phyloP scores from a whole-genome alignment of 2,113 vertebrate species.

The Ancistrus triradiatus region DNA sequence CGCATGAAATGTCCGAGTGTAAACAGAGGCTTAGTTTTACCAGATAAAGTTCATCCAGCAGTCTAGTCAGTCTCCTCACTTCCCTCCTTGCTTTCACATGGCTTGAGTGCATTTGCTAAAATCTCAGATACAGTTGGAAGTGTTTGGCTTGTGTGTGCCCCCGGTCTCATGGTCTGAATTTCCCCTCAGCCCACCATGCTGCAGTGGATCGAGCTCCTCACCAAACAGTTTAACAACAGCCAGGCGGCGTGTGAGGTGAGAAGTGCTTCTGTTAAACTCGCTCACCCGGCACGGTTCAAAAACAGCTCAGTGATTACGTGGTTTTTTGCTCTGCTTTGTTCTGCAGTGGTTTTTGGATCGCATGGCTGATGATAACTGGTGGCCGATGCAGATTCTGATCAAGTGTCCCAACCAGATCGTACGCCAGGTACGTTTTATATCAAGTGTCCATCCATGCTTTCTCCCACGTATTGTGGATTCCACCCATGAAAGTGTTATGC shows the following conservation, averaged over 20 bases:
- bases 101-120: no score
- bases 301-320: background rate
- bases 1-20: no score
- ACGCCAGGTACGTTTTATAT: slow-evolving; percentile 86
- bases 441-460: no score
- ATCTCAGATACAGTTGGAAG: no score
- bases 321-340: slow-evolving; percentile 51
- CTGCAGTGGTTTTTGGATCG: slow-evolving; percentile 96
- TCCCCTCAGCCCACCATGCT: slow-evolving; percentile 90
- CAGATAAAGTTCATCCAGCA: no score
- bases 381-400: slow-evolving; percentile 99
- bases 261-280: slow-evolving; percentile 10
- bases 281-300: background rate
- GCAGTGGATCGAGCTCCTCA: slow-evolving; percentile 98
- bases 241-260: slow-evolving; percentile 95
- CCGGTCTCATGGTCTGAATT: background rate
- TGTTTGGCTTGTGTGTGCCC: background rate
- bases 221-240: slow-evolving; percentile 99
- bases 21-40: no score
- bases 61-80: no score
- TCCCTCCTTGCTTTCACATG: no score
- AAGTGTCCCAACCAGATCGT: slow-evolving; percentile 99
- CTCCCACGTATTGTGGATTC: no score
- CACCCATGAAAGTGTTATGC: no score
- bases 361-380: slow-evolving; percentile 99